Conservation (phyloP, 2,113 vertebrate genomes). For the Eptatretus burgeri region DNA sequence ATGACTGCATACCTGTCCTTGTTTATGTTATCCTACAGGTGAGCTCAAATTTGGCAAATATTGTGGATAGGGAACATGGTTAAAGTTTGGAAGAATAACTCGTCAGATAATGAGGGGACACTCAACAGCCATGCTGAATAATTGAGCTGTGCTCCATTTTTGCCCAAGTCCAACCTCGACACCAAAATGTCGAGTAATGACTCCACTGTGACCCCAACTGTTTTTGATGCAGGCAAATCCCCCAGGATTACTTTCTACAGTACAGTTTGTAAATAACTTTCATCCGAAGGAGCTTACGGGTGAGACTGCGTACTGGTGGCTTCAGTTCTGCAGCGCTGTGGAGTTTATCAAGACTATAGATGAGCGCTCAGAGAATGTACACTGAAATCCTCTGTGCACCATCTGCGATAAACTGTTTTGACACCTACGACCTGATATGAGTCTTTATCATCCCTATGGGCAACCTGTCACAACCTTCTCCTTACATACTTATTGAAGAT, state of each 20-base stretch:
- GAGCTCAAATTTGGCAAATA: neutral
- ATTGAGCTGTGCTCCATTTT: neutral
- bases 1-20: neutral
- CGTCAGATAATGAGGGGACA: neutral
- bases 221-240: neutral
- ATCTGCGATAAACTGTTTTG: too few relatives aligned
- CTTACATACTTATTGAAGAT: too few relatives aligned
- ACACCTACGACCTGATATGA: too few relatives aligned
- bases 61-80: neutral
- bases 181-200: neutral
- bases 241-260: neutral
- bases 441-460: too few relatives aligned
- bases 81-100: neutral
- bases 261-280: neutral
- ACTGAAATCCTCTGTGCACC: too few relatives aligned
- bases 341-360: constrained; percentile 2
- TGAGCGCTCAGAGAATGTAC: neutral
- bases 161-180: neutral
- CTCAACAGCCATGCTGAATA: neutral
- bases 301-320: neutral
- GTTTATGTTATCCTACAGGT: neutral
- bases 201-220: neutral
- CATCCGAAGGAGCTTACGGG: neutral
- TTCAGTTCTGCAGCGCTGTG: neutral
- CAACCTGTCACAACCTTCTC: too few relatives aligned